Evolutionary conservation across 2,888 invertebrate species (phyloP), one percentile per base, ranked within the genome.

Genomic region (Polydesmus complanatus): DNA sequence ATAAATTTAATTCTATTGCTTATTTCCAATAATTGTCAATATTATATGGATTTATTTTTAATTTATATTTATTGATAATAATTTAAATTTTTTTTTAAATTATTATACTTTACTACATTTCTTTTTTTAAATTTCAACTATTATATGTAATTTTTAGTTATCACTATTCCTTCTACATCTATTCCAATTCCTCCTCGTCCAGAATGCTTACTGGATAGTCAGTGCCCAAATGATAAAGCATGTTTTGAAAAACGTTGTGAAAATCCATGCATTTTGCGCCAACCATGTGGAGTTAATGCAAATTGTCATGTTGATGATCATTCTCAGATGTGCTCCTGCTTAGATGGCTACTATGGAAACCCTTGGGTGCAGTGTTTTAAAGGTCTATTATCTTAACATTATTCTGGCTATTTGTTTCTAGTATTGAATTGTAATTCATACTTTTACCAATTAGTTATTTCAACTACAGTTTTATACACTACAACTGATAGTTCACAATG

Each of bases 291-390:
- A 18, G 56, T 62, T 11, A 64, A 67, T 63, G 66, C 68, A 1
- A 52, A 65, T 2, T 68, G 68, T 60, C 60, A 64, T 26, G 63
- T 66, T 1, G 66, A 62, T 52, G 65, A 67, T 52, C 68, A 68
- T 58, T 61, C 64, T 49, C 64, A 86, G 19, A 78, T 81, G 3
- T 88, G 88, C 70, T 80, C 83, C 19, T 88, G 88, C 70, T 74
- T 82, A 66, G 75, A 80, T 23, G 80, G 82, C 66, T 82, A 79
- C 66, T 77, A 78, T 27, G 83, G 83, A 8, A 73, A 77, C 22
- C 81, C 83, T 3, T 62, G 62, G 14, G 64, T 51, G n/a, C 60
- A 63, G 2, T 68, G 68, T 56, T 49, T 60, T 3, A 49, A 55
- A 48, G 63, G 65, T 66, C 61, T 27, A 19, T n/a, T 25, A 11